phyloP scores from a whole-genome alignment of 2,888 invertebrate species.

The Ceratothoa steindachneri region DNA sequence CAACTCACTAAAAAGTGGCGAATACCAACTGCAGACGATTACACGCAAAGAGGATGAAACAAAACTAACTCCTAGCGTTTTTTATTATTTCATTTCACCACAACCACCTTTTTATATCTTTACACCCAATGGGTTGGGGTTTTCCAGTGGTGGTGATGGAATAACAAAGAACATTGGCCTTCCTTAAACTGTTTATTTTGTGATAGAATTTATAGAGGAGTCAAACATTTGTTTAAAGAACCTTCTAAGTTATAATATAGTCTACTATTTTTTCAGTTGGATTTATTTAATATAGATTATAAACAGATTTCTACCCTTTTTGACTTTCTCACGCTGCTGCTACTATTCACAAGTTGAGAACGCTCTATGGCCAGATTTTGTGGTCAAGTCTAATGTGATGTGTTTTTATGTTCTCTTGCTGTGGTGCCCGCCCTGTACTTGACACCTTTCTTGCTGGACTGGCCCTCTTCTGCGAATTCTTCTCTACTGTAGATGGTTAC shows the following conservation, averaged over 20 bases:
- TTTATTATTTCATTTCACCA: not conserved
- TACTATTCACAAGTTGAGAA: not conserved
- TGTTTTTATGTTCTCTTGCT: conserved; percentile 46
- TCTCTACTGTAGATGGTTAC: conserved; percentile 87
- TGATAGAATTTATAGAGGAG: too few relatives aligned
- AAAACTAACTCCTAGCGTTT: too few relatives aligned
- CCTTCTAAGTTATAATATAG: too few relatives aligned
- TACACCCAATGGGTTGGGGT: too few relatives aligned
- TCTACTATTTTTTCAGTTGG: not conserved
- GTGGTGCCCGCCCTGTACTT: conserved; percentile 46
- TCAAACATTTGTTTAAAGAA: too few relatives aligned
- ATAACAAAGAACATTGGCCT: too few relatives aligned
- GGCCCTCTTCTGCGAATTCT: conserved; percentile 43
- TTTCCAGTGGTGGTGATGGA: not conserved
- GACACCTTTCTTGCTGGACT: conserved; percentile 44
- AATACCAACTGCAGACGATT: too few relatives aligned
- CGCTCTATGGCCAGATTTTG: conserved; percentile 38
- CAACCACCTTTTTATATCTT: not conserved
- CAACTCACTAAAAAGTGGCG: too few relatives aligned
- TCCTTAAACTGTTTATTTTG: too few relatives aligned
- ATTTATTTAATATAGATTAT: not conserved
- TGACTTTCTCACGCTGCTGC: not conserved
- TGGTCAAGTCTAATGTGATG: conserved; percentile 47
- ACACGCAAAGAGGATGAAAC: too few relatives aligned
- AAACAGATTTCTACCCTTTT: too few relatives aligned